A percentile compares a stretch with the other conserved stretches of the same genome.
These are phyloP conservation scores for Champsocephalus esox DNA, from an alignment of 2,797 vertebrate genomes.

Conservation along the genomic window DNA sequence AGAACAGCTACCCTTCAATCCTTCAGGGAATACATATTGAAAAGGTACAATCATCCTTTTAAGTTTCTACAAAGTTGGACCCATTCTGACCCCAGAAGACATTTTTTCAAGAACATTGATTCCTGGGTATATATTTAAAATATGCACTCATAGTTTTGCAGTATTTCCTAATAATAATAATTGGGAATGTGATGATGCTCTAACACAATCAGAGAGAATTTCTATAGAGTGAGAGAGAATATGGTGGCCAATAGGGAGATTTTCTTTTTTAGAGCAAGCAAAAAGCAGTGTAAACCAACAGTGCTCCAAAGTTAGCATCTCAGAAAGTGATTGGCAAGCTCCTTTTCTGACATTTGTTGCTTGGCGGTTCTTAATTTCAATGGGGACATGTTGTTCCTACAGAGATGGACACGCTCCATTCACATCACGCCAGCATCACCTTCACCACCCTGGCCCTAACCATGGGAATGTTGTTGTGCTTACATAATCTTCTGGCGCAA, in stretches of 20 bases:
- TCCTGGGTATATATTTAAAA: not conserved
- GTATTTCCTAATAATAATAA: not conserved
- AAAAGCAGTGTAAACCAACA: not conserved
- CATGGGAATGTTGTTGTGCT: conserved; percentile 55
- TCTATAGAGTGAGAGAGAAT: not conserved
- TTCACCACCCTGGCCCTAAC: conserved; percentile 53
- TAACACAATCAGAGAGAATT: conserved; percentile 3
- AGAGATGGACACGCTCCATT: conserved; percentile 25
- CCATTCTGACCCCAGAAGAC: not conserved
- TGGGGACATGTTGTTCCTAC: conserved; percentile 41
- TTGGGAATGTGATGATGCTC: not conserved
- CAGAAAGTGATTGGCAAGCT: not conserved
- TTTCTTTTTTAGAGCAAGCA: conserved; percentile 7
- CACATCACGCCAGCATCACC: conserved; percentile 48
- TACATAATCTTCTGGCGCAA: conserved; percentile 66
- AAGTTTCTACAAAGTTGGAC: not conserved
- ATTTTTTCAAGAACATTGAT: not conserved
- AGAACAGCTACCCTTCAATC: conserved; percentile 4
- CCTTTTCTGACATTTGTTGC: conserved; percentile 23
- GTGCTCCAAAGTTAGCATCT: not conserved
- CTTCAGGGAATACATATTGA: conserved; percentile 5
- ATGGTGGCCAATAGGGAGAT: not conserved
- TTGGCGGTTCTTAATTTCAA: conserved; percentile 18
- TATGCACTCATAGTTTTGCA: not conserved
- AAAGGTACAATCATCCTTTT: conserved; percentile 8